Base-by-base conservation (phyloP, 2,797 vertebrate species). In the Chelidonichthys spinosus region DNA sequence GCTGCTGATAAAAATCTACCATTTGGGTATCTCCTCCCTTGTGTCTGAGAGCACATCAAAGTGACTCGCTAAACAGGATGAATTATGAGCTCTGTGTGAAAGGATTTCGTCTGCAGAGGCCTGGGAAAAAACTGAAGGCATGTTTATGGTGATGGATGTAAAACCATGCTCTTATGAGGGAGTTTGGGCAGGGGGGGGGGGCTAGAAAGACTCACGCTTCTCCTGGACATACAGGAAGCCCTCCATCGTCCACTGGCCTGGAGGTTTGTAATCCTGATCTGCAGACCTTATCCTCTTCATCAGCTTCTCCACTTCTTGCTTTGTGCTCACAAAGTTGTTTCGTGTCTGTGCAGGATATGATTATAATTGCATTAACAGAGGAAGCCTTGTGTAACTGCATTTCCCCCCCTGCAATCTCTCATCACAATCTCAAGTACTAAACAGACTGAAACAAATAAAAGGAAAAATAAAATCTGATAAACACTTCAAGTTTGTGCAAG, bases 261-360 rank as follows among this genome's bases (percentile, higher is more conserved):
- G 96, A 0, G 97, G 96, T 74, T 97, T 95, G 84, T 98, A 98
- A 86, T 99, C 97, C 75, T 97, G 97, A 89, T 96, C 96, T 70
- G 97, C 97, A 5, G 97, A 96, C 72, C 96, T 96, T 95, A 99
- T 99, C 91, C 97, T 96, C 67, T 95, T 96, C 98, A 99, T 99
- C 84, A 99, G 91, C 81, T 96, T 96, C 87, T 99, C 98, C 77
- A 99, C 97, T 93, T 99, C 98, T 92, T 99, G 97, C 63, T 97
- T 96, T 0, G 98, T 99, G 93, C 98, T 99, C 91, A 98, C 96
- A 89, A 99, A 99, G 90, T 99, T 99, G 95, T 99, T 99, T 61
- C 98, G 94, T 6, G 98, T 98, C 98, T 99, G 90, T 1, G 49
- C 44, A 32, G 55, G 43, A 67, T 60, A 53, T 50, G 43, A 62